phyloP scores from a whole-genome alignment of 1,140 invertebrate species.

The Oryzaephilus surinamensis region DNA sequence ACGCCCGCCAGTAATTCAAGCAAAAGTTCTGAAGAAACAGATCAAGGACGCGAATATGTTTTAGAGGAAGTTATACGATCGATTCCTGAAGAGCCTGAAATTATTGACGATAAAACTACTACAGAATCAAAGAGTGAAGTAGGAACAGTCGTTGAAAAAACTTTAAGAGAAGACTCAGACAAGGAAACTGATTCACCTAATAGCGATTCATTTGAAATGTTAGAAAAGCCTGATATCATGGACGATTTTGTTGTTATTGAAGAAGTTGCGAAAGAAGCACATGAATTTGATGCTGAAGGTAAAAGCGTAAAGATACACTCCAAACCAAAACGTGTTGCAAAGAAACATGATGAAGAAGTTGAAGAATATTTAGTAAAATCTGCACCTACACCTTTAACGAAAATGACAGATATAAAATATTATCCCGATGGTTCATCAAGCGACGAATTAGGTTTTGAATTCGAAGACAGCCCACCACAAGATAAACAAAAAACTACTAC shows the following conservation, averaged over 20 bases:
- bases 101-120: too few species aligned
- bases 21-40: conserved; percentile 51
- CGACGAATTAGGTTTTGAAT: conserved; percentile 60
- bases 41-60: conserved; percentile 51
- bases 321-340: conserved; percentile 35
- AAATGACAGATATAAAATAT: conserved; percentile 42
- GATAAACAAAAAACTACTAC: conserved; percentile 42
- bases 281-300: conserved; percentile 67
- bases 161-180: conserved; percentile 37
- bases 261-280: conserved; percentile 72
- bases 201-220: conserved; percentile 81
- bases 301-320: conserved; percentile 61
- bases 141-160: conserved; percentile 43
- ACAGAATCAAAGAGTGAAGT: conserved; percentile 43
- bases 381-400: conserved; percentile 46
- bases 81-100: conserved; percentile 42
- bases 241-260: conserved; percentile 81
- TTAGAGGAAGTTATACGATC: conserved; percentile 41
- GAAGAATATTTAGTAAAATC: conserved; percentile 60
- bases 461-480: conserved; percentile 61
- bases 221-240: conserved; percentile 73
- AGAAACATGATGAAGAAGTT: conserved; percentile 58
- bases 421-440: conserved; percentile 39
- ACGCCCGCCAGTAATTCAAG: conserved; percentile 50
- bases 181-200: conserved; percentile 63